Base-by-base conservation (phyloP, 2,888 invertebrate genomes). In the Melieria crassipennis region DNA sequence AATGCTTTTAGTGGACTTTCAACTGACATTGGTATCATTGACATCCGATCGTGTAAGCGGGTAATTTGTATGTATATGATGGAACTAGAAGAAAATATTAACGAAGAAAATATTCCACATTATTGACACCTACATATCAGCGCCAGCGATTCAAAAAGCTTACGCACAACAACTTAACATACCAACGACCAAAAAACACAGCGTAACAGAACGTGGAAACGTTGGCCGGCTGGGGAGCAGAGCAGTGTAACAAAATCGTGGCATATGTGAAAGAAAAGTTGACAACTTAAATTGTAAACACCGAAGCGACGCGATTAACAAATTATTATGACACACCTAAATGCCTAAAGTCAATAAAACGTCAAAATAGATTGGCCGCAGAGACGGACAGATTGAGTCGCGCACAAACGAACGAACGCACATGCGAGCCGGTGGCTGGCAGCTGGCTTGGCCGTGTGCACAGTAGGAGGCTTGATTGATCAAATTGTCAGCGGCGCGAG, bases 391-490 rank as follows among this genome's bases (percentile, higher is more conserved):
- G 30, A 30, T 30, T 30, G 30, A 30, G 30, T 1, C 2, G 30
- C 1, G 3, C 30, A 16, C 4, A 52, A n/a, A 52, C 50, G 11
- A 48, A 48, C 50, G 11, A 10, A 48, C 50, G 11, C 11, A 50
- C 50, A 10, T 50, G 50, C 1, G 52, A 52, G 7, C 52, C 11
- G 11, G 13, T 5, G 1, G 52, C 52, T 7, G 52, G 11, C 7
- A 0, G 50, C 50, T 7, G 13, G 11, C 13, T n/a, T 13, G 7
- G 50, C 9, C 48, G n/a, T 43, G 11, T 50, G 65, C 72, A 69
- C 65, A 60, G 72, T 64, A 68, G 65, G 72, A 42, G 69, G 62
- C 16, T 69, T 65, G 48, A 69, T 57, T 65, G 69, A 72, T 65
- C 61, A 64, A 69, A 65, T 65, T 65, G 65, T 65, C 65, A 62